A percentile compares a stretch with the other conserved stretches of the same genome.
Evolutionary conservation across 2,888 invertebrate genomes (phyloP).

Genomic region (Thyatira batis): DNA sequence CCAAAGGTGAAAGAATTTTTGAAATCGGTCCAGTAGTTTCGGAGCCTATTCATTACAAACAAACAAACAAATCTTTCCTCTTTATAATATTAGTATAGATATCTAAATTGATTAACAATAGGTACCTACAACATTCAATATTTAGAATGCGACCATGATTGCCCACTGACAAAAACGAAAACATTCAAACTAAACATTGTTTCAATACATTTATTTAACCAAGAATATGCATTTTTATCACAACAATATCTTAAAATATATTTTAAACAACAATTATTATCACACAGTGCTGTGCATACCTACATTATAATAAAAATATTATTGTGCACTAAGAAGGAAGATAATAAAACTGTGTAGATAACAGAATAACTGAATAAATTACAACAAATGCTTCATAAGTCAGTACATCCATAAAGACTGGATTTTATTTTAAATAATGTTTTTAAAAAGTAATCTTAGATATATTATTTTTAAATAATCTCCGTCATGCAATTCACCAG

Average conservation of each 20-base stretch:
- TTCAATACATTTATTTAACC: neutral
- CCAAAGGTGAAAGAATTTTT: too few species aligned
- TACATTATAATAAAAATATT: neutral
- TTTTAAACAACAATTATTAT: neutral
- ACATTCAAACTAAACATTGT: neutral
- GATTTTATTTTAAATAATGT: neutral
- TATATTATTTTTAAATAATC: neutral
- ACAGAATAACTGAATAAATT: neutral
- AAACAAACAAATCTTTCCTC: too few species aligned
- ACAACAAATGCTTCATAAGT: neutral
- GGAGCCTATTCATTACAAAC: too few species aligned
- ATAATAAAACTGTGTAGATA: neutral
- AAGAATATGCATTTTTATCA: constrained; percentile 1
- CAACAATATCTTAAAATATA: neutral
- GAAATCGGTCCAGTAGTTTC: too few species aligned
- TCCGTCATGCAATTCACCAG: constrained; percentile 56
- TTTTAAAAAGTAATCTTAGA: neutral
- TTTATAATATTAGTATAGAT: too few species aligned
- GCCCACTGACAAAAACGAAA: too few species aligned
- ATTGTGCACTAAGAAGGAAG: neutral
- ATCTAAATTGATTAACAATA: too few species aligned
- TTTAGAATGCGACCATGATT: too few species aligned
- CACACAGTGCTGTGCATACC: neutral
- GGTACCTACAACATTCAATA: too few species aligned
- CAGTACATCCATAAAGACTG: neutral